Percentiles rank a stretch among this genome's conserved stretches.
Evolutionary conservation across 1,140 invertebrate species (phyloP).

Genomic region (Hypsibius dujardini): DNA sequence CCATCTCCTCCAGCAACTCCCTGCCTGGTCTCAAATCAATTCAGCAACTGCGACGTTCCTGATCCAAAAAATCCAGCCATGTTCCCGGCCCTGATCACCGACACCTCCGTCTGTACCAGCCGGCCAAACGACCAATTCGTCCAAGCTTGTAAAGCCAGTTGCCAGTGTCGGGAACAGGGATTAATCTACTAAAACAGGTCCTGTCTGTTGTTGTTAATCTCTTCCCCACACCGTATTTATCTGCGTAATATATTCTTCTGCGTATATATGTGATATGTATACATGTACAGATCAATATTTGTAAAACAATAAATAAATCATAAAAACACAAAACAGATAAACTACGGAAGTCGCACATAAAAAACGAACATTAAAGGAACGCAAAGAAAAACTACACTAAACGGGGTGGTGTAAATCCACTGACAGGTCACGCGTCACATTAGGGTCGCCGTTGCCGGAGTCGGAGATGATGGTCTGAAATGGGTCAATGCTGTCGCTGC

Average conservation of each 20-base stretch:
- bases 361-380: too few relatives aligned
- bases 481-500: too few relatives aligned
- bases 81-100: slow-evolving; percentile 4
- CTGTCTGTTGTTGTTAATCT: neutral
- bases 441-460: too few relatives aligned
- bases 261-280: neutral
- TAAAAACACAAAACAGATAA: too few relatives aligned
- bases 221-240: neutral
- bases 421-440: too few relatives aligned
- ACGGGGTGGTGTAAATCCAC: too few relatives aligned
- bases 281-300: neutral
- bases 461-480: too few relatives aligned
- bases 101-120: neutral
- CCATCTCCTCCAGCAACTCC: slow-evolving; percentile 4
- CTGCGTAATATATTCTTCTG: neutral
- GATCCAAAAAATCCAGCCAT: neutral
- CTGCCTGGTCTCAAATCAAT: neutral
- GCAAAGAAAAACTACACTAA: too few relatives aligned
- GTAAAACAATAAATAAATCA: neutral
- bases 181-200: slow-evolving; percentile 3
- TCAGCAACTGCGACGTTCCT: slow-evolving; percentile 5
- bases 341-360: too few relatives aligned
- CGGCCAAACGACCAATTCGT: slow-evolving; percentile 7
- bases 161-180: neutral
- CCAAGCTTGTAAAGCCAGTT: neutral